Base-by-base conservation (phyloP, 2,113 vertebrate genomes). In the Pteruthius melanotis region DNA sequence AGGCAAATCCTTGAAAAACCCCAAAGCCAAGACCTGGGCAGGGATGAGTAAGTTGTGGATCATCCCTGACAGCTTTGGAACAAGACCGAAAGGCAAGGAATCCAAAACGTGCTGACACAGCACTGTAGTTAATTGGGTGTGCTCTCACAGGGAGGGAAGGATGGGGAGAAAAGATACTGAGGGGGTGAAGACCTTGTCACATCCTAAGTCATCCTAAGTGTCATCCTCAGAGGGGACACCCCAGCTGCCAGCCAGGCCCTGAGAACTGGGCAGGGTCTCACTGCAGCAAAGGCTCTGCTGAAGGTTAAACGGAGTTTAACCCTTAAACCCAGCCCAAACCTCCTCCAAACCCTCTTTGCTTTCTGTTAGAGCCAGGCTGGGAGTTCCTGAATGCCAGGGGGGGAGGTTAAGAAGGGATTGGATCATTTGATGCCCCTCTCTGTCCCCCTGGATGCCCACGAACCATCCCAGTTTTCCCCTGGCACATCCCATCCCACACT, bases 401-500 rank as follows among this genome's bases (percentile, higher is more conserved):
- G 1, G 31, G 20, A n/a, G n/a, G 11, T n/a, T 57, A 19, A n/a
- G 14, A 40, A 63, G 37, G 22, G 15, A 7, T 80, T 19, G 40
- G 49, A 44, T 37, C 10, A 35, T 23, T 77, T n/a, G 9, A 8
- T 2, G 5, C 10, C 21, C 6, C 8, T n/a, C 11, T n/a, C 20
- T 54, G 21, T 40, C 27, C 47, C 21, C 11, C 22, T 15, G 47
- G 9, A 30, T 35, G 2, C 39, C 15, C 54, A 9, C 2, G 50
- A 54, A 33, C 0, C 81, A 81, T 53, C 49, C 52, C 35, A 3
- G 3, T 23, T 80, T 79, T 44, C 10, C 40, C 4, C 4, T 49
- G 44, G 49, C 37, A n/a, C 13, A 8, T 10, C 7, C 0, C 31
- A n/a, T 24, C 21, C 52, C 81, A 27, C 3, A 0, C 26, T 1